Conservation (phyloP, 2,888 invertebrate genomes). For the Brachyptera putata region DNA sequence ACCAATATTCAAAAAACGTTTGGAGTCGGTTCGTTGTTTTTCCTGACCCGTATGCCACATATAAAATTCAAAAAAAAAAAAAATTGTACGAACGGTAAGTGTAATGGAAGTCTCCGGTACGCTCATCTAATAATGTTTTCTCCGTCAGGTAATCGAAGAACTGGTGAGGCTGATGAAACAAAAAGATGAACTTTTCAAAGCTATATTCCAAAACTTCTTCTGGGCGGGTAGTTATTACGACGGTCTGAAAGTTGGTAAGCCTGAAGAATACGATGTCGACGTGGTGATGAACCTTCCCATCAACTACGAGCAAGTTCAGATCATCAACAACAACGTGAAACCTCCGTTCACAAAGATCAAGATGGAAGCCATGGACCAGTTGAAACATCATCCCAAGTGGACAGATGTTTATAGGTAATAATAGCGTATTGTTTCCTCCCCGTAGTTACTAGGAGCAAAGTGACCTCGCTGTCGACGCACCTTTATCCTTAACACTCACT, state of each 20-base stretch:
- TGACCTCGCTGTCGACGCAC: too few relatives aligned
- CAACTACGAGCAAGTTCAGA: slow-evolving; percentile 12
- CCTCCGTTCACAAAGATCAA: slow-evolving; percentile 7
- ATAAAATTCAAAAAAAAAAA: too few relatives aligned
- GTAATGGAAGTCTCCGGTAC: too few relatives aligned
- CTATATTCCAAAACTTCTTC: slow-evolving; percentile 19
- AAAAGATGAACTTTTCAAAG: slow-evolving; percentile 24
- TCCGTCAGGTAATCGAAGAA: slow-evolving; percentile 21
- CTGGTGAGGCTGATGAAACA: slow-evolving; percentile 24
- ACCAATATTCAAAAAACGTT: too few relatives aligned
- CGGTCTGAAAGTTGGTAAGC: slow-evolving; percentile 54
- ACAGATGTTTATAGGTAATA: slow-evolving; percentile 10
- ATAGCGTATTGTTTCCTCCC: too few relatives aligned
- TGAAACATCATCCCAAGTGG: neutral
- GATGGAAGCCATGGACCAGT: neutral
- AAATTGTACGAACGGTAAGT: too few relatives aligned
- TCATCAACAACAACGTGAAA: neutral
- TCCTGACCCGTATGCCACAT: too few relatives aligned
- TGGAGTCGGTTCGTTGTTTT: too few relatives aligned
- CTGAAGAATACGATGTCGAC: slow-evolving; percentile 60
- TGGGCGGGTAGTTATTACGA: slow-evolving; percentile 58
- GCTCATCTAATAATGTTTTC: neutral
- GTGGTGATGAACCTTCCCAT: slow-evolving; percentile 48
- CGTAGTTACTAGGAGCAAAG: too few relatives aligned
- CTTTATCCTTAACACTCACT: too few relatives aligned